These are phyloP conservation scores for Microplitis deprimator DNA, from an alignment of 2,888 invertebrate species.

Conservation along the genomic window DNA sequence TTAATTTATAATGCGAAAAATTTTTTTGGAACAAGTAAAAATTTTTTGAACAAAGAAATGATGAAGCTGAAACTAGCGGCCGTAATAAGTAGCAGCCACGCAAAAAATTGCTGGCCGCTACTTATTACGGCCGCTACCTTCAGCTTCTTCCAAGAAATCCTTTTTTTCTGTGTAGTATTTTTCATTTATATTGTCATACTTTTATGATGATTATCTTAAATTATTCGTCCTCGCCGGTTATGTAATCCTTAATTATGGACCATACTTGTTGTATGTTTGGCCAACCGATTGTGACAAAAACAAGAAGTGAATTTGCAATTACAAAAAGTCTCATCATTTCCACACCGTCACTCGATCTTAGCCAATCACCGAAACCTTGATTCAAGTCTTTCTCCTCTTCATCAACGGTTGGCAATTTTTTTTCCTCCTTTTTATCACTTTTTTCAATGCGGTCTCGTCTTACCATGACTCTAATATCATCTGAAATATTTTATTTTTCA, in stretches of 20 bases:
- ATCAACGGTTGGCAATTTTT: slow-evolving; percentile 49
- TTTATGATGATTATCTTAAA: background rate
- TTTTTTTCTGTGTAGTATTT: no score
- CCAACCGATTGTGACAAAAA: slow-evolving; percentile 82
- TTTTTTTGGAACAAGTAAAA: no score
- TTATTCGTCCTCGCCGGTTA: slow-evolving; percentile 58
- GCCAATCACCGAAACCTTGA: slow-evolving; percentile 66
- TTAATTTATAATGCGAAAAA: no score
- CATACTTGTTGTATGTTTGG: slow-evolving; percentile 79
- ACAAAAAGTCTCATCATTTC: slow-evolving; percentile 88
- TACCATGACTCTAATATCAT: slow-evolving; percentile 55
- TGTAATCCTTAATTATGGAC: slow-evolving; percentile 70
- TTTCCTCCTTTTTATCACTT: slow-evolving; percentile 44
- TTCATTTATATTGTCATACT: no score
- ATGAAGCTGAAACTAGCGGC: no score
- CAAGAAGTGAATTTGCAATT: slow-evolving; percentile 81
- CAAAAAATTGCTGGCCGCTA: no score
- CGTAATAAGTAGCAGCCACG: no score
- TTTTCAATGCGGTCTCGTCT: slow-evolving; percentile 54
- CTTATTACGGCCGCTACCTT: no score
- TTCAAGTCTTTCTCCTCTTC: slow-evolving; percentile 64
- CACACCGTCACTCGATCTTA: slow-evolving; percentile 76
- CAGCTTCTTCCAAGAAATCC: no score
- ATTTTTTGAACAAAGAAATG: no score
- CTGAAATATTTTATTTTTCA: slow-evolving; percentile 28